These are phyloP conservation scores for Cyclopterus lumpus DNA, from an alignment of 2,797 vertebrate species.

Conservation along the genomic window DNA sequence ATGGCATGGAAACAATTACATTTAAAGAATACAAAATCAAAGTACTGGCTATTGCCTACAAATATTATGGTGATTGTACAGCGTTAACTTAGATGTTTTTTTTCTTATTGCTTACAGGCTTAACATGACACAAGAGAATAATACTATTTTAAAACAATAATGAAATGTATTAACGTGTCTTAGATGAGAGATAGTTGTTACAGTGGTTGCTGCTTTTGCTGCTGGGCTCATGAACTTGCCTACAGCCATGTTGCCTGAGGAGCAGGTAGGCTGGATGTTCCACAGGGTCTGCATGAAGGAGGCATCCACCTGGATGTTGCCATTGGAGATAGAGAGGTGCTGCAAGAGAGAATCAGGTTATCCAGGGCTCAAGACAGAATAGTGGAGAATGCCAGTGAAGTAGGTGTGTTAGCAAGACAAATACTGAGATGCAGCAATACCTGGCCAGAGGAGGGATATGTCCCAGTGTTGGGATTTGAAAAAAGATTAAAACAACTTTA, in stretches of 20 bases:
- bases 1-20: background rate
- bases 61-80: background rate
- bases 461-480: conserved; percentile 29
- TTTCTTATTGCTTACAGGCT: background rate
- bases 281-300: conserved; percentile 99
- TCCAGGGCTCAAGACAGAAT: background rate
- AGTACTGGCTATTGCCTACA: background rate
- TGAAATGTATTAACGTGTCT: background rate
- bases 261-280: conserved; percentile 98
- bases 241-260: conserved; percentile 91
- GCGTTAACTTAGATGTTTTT: background rate
- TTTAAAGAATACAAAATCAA: background rate
- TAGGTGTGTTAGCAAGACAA: conserved; percentile 3
- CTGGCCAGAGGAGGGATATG: background rate
- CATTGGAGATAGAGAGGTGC: conserved; percentile 95
- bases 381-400: background rate
- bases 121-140: fast-evolving
- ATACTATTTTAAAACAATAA: background rate
- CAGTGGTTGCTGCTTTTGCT: background rate
- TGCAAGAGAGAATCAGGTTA: conserved; percentile 69
- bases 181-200: background rate
- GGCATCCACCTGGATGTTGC: conserved; percentile 94
- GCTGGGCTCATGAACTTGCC: conserved; percentile 79
- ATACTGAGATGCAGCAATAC: conserved; percentile 24
- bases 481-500: conserved; percentile 33